Evolutionary conservation across 1,140 invertebrate genomes (phyloP), one percentile per base, ranked within the genome.

Genomic region (Drosophila kepulauana): DNA sequence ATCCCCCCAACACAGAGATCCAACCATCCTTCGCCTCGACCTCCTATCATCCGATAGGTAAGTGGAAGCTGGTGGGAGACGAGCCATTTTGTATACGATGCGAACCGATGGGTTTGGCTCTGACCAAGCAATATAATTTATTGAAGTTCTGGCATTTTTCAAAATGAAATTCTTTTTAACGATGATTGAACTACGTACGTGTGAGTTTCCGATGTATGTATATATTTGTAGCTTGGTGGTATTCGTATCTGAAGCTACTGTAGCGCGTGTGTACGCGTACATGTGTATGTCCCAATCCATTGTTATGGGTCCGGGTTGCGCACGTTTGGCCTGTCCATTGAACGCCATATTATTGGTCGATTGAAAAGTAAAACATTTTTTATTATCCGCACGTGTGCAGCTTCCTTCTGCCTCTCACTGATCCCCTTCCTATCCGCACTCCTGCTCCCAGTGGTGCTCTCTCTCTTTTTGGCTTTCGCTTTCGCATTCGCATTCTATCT

Each of bases 311-410:
- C 15, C 51, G 67, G 35, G 73, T 45, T 76, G 75, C 68, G 81
- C 85, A 89, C 71, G 81, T 89, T 81, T 89, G 78, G 81, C 75
- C 75, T 79, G 81, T 88, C 81, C 78, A 89, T 89, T 76, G 86
- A 89, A 85, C 81, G 81, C 75, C 81, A 89, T 88, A 88, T 88
- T 88, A 89, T 88, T 88, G 85, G 85, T 88, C 85, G 85, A 88
- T 88, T 88, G 85, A 88, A 88, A 88, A 88, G 85, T 89, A 89
- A 89, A 89, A 88, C 85, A 87, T 87, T 87, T 87, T 87, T 87
- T 87, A 87, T 87, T 88, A 87, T 87, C 84, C 77, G 74, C 84
- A 87, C 84, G 84, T 87, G 84, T 88, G 67, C 69, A 76, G 68
- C 73, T 73, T 88, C 80, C 85, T 77, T 73, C 30, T 28, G 13